Evolutionary conservation across 2,888 invertebrate genomes (phyloP).

Genomic region (Hesperia comma): DNA sequence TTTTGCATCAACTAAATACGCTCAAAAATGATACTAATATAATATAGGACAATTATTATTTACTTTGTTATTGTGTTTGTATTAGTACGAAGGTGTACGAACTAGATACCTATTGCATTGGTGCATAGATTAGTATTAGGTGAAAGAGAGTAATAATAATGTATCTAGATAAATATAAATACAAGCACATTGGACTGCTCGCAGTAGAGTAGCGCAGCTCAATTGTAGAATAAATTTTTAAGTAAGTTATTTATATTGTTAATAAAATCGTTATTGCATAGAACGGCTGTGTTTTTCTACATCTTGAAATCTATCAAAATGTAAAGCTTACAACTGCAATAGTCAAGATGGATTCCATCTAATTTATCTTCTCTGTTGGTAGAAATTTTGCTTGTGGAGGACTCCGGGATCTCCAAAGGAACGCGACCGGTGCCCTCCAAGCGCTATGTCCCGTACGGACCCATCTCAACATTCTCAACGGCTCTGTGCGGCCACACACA

Average conservation of each 20-base stretch:
- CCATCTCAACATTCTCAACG: too few species aligned
- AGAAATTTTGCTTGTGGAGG: too few species aligned
- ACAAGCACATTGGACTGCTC: constrained; percentile 79
- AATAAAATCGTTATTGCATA: constrained; percentile 83
- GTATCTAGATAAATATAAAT: constrained; percentile 51
- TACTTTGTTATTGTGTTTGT: constrained; percentile 13
- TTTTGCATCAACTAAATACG: constrained; percentile 39
- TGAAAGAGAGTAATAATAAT: constrained; percentile 49
- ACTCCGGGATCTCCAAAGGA: too few species aligned
- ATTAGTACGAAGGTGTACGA: constrained; percentile 35
- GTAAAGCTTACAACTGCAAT: too few species aligned
- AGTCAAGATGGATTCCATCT: too few species aligned
- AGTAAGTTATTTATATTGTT: constrained; percentile 83
- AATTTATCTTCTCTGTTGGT: too few species aligned
- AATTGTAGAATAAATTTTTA: constrained; percentile 83
- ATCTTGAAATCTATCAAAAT: neutral
- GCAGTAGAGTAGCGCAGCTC: constrained; percentile 83
- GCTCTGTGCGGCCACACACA: too few species aligned
- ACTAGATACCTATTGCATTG: constrained; percentile 56
- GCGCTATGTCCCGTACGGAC: too few species aligned
- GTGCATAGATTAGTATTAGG: constrained; percentile 65
- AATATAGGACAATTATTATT: constrained; percentile 24
- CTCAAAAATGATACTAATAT: constrained; percentile 36
- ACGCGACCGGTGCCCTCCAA: too few species aligned
- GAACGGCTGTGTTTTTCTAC: constrained; percentile 52